Evolutionary conservation across 2,113 vertebrate genomes (phyloP).

Genomic region (Microtus ochrogaster): DNA sequence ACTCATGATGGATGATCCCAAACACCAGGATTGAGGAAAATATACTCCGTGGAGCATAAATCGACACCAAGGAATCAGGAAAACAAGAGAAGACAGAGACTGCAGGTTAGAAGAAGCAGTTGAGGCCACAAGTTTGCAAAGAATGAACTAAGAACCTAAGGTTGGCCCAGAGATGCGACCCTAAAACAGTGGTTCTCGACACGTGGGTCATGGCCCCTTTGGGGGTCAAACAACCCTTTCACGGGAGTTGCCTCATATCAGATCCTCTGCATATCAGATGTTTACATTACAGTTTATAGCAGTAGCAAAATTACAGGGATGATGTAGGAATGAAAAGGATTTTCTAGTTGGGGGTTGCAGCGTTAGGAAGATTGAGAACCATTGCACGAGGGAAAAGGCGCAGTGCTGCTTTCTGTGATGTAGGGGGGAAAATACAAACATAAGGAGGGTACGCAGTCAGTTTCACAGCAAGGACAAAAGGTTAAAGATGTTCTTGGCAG

Average conservation of each 20-base stretch:
- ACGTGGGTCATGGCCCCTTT: not conserved
- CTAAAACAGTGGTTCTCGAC: not conserved
- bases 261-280: not conserved
- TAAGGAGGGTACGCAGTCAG: not conserved
- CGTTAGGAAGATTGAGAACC: not conserved
- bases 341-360: not conserved
- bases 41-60: not conserved
- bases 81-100: not conserved
- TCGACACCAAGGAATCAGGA: not conserved
- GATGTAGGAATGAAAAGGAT: not conserved
- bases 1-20: not conserved
- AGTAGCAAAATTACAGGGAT: not conserved
- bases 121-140: conserved; percentile 33
- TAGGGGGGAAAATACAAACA: not conserved
- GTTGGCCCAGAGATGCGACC: not conserved
- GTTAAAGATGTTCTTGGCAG: not conserved
- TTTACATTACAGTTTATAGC: not conserved
- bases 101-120: not conserved
- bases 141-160: conserved; percentile 18
- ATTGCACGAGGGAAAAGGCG: not conserved
- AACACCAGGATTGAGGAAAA: not conserved
- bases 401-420: not conserved
- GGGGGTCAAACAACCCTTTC: not conserved
- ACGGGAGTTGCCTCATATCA: not conserved
- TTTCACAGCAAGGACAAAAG: not conserved